Evolutionary conservation across 2,113 vertebrate genomes (phyloP), one percentile per base, ranked within the genome.

Genomic region (Suncus etruscus): DNA sequence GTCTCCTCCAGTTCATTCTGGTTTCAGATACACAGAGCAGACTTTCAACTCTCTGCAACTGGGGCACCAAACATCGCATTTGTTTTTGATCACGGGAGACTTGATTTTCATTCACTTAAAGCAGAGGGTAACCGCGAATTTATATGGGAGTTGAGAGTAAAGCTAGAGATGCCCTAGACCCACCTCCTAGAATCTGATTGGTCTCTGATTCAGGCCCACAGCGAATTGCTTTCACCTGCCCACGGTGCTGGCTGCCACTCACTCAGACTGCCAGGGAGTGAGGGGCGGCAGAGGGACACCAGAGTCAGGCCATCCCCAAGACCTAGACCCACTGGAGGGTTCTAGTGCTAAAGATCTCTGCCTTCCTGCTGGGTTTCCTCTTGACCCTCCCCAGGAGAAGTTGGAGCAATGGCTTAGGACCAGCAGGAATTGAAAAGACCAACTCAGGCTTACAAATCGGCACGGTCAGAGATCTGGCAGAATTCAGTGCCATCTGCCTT

Each of bases 31-130:
- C 83, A 93, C 93, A 96, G 16, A 93, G 45, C 87, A 92, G 91
- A 90, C 66, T 91, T 94, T 95, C 76, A 90, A 86, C 82, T 73
- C 2, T 95, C 94, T 81, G 74, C 86, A 96, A 94, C 93, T 89
- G 83, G 87, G 83, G 86, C 91, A 95, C 65, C 85, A 83, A 95
- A 90, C 66, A 48, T 8, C 96, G 91, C 96, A 97, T 92, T 97
- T 97, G 97, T 82, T 97, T 98, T 96, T 93, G 97, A 97, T 97
- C 92, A 96, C 68, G 70, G 94, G 63, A 89, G 94, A 95, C 69
- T 96, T 95, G 89, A 87, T 94, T 96, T 85, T 91, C 50, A 94
- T 94, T 94, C 65, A 90, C 95, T 96, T 94, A 87, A 94, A 96
- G 86, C 83, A 11, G 6, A 74, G 63, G 87, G 94, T 96, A 96